Base-by-base conservation (phyloP, 2,888 invertebrate species). In the Spilosoma lubricipeda region DNA sequence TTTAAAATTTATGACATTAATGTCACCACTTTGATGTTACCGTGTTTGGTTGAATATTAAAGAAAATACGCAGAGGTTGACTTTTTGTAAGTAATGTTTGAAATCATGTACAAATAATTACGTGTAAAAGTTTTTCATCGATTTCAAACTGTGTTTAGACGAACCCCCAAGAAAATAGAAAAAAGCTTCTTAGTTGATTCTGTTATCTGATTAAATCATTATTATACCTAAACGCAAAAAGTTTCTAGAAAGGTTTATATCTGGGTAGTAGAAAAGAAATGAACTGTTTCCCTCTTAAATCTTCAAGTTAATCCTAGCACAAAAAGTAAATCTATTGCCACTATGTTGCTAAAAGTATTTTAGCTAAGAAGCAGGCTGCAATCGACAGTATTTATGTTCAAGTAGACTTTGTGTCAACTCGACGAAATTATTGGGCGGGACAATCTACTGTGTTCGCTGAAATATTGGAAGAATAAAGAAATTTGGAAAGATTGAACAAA, bases 241-340 rank as follows among this genome's bases (percentile, higher is more conserved):
- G 30, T 63, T 63, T 2, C 27, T 15, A 63, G 4, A 30, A 63
- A 30, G 4, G 5, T 59, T 15, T 27, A 27, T 63, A 30, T 30
- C 15, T 30, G 18, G 7, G 9, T 18, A 30, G 18, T 30, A 30
- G n/a, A n/a, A 9, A 33, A 52, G 36, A 52, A 52, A 52, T 36
- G 23, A 36, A 30, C 33, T 36, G 23, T 69, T 69, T 69, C 18
- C 77, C 70, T 82, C 80, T 78, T 79, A 75, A 85, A 84, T 85
- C 30, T 71, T 67, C 23, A 52, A n/a, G 18, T 56, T 18, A 39
- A 67, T 48, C 48, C 63, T 27, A 72, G 63, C 45, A 63, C 18
- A 20, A 63, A 68, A 68, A 73, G 64, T 68, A 39, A 69, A 69
- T 36, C 64, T 73, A 64, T 73, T 73, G 52, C 64, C 27, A 73